Evolutionary conservation across 2,797 vertebrate species (phyloP).

Genomic region (Phylloscopus collybita): DNA sequence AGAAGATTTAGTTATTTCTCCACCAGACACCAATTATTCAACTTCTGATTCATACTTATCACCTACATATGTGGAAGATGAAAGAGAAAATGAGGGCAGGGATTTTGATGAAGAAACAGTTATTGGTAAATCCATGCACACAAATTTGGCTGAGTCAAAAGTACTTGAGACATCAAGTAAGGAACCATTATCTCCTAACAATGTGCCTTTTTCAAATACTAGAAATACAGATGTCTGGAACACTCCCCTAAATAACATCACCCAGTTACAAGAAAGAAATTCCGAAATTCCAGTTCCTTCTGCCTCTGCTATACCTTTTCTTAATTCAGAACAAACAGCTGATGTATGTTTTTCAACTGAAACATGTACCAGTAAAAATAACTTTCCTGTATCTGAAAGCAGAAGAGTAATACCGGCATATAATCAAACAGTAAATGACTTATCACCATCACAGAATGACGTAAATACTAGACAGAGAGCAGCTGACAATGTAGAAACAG

Average conservation of each 20-base stretch:
- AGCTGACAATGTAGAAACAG: background rate
- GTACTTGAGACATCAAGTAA: background rate
- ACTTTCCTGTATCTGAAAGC: conserved; percentile 41
- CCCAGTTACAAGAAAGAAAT: background rate
- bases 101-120: conserved; percentile 29
- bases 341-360: background rate
- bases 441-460: conserved; percentile 37
- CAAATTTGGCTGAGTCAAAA: background rate
- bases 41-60: conserved; percentile 81
- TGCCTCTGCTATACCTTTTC: background rate
- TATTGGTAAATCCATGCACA: conserved; percentile 1
- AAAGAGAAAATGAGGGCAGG: conserved; percentile 66
- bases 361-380: conserved; percentile 22
- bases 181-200: background rate
- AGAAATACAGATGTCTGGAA: conserved; percentile 51
- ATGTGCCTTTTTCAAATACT: background rate
- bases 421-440: conserved; percentile 62
- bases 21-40: conserved; percentile 82
- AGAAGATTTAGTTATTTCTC: conserved; percentile 76
- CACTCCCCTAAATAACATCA: background rate
- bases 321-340: background rate
- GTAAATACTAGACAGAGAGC: background rate
- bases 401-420: conserved; percentile 16
- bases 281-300: background rate
- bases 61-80: conserved; percentile 73